Conservation (phyloP, 1,140 invertebrate species). For the Aculops lycopersici region DNA sequence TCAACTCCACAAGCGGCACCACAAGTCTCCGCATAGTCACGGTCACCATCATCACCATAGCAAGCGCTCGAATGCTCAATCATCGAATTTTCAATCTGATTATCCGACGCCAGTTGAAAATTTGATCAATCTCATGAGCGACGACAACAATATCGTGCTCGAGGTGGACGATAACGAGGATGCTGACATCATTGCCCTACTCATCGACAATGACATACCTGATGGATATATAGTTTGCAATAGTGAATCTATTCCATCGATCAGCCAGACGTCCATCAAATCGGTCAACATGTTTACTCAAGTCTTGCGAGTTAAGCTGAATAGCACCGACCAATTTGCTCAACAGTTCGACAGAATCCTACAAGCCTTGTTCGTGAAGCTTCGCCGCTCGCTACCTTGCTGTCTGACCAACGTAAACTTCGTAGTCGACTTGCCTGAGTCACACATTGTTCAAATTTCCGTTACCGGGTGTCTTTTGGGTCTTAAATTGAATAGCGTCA, state of each 20-base stretch:
- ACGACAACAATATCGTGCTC: constrained; percentile 1
- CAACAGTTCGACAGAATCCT: constrained; percentile 30
- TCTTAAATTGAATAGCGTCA: no score
- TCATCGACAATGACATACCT: constrained; percentile 40
- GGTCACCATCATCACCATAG: neutral
- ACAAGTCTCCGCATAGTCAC: neutral
- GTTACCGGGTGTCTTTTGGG: constrained; percentile 21
- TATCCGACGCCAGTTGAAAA: neutral
- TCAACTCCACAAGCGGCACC: neutral
- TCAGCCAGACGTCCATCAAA: constrained; percentile 23
- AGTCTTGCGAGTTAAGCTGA: constrained; percentile 36
- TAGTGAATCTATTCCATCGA: constrained; percentile 39
- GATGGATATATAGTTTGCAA: constrained; percentile 43
- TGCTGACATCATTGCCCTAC: constrained; percentile 35
- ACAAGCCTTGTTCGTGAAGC: constrained; percentile 46
- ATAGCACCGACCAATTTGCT: constrained; percentile 17
- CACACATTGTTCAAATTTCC: constrained; percentile 59
- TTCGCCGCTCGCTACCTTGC: constrained; percentile 46
- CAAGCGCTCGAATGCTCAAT: neutral
- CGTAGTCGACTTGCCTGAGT: constrained; percentile 40
- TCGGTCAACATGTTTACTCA: constrained; percentile 63
- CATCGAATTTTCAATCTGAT: neutral
- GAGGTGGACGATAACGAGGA: constrained; percentile 57
- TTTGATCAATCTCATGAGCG: no score
- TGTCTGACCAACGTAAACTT: constrained; percentile 41